Base-by-base conservation (phyloP, 2,113 vertebrate genomes). In the Pelusios castaneus region DNA sequence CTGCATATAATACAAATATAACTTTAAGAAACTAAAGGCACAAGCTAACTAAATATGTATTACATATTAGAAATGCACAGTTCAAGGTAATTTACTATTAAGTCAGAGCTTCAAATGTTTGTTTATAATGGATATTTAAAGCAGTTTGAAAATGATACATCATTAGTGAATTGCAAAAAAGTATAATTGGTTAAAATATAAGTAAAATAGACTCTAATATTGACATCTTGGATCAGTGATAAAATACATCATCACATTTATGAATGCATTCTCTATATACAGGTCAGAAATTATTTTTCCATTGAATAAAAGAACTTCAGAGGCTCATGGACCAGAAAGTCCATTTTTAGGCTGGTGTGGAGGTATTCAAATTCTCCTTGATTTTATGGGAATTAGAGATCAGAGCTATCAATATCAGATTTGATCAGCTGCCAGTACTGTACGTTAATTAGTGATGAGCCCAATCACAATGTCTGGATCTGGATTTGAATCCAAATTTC, bases 41-140 rank as follows among this genome's bases (percentile, higher is more conserved):
- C 97, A 97, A 98, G 97, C 97, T 97, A 98, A 98, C 97, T 96
- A 98, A 98, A 98, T 98, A 96, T 96, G 96, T 98, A 98, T 98
- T 98, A 98, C 97, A 98, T 98, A 98, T 97, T 97, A 98, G 98
- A 98, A 98, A 98, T 97, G 97, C 97, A 98, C 98, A 96, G 86
- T 98, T 98, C 97, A 98, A 97, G 97, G 97, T 97, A 97, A 98
- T 91, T 97, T 70, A 92, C 91, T 95, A 91, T 95, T 94, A 95
- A 91, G 90, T 92, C 97, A 97, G 95, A 97, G 95, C 89, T 97
- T 97, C 93, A 96, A 97, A 97, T 97, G 96, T 95, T 97, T 96
- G 89, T 97, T 96, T 94, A 92, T 97, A 97, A 97, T 96, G 97
- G 96, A 96, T 97, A 97, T 97, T 98, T 98, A 98, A 98, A 98